Base-by-base conservation (phyloP, 1,140 invertebrate species). In the Planococcus citri region DNA sequence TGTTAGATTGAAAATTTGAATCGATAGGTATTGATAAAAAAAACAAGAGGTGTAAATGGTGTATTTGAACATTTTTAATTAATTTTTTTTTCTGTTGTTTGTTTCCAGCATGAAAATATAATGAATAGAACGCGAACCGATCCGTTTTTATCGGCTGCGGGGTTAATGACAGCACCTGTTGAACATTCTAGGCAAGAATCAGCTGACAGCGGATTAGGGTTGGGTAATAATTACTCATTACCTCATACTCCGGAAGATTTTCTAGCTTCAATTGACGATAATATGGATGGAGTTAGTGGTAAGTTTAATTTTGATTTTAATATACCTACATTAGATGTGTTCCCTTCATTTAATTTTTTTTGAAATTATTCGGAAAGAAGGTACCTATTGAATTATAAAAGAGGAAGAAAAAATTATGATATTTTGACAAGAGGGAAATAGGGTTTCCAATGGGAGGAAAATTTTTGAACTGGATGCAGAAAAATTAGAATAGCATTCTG, bases 241-340 rank as follows among this genome's bases (percentile, higher is more conserved):
- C 90, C 92, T 67, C 89, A 92, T 77, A 94, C 92, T 69, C 92
- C 93, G 17, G 92, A 95, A 79, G 94, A 94, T 80, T 94, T 94
- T 80, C 84, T 95, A 68, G 83, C 85, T 51, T 88, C 88, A 74
- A 90, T 94, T 79, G 92, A 94, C 76, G 91, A 94, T 74, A 89
- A 88, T 72, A 91, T 91, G 88, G 88, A 90, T 75, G 87, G 86
- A 71, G 85, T 84, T 73, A 89, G 86, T 78, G 86, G 86, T 83
- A 78, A 79, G 69, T 82, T 81, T 3, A 14, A 22, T 27, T 17
- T 24, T 6, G 8, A 38, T 68, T 51, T 64, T 27, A n/a, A n/a
- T n/a, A n/a, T n/a, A n/a, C n/a, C n/a, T n/a, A n/a, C n/a, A n/a
- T n/a, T n/a, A n/a, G n/a, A n/a, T n/a, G n/a, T n/a, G n/a, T n/a